Conservation (phyloP, 2,888 invertebrate species). For the Pristionchus entomophagus region DNA sequence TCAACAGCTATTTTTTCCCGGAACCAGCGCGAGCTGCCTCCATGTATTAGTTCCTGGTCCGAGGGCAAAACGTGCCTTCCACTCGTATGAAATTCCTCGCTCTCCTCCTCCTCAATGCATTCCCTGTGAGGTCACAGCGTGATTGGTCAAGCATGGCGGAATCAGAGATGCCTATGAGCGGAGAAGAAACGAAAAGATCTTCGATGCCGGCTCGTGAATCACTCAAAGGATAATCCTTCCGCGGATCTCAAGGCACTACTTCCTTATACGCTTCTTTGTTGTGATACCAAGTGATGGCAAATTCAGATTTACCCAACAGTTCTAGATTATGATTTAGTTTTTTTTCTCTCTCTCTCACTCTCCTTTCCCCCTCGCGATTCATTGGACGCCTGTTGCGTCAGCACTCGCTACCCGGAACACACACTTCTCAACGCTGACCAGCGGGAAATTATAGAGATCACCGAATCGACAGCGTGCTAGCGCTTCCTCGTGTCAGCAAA, state of each 20-base stretch:
- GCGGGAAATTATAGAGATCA: too few species aligned
- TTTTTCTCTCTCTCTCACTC: too few species aligned
- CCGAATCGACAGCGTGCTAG: too few species aligned
- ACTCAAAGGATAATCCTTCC: neutral
- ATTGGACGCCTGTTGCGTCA: too few species aligned
- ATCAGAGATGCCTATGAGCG: neutral
- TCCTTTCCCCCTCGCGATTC: too few species aligned
- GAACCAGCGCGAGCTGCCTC: neutral
- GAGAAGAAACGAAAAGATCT: constrained; percentile 10
- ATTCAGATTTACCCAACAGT: too few species aligned
- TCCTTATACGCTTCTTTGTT: neutral
- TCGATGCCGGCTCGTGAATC: neutral
- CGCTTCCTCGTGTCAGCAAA: too few species aligned
- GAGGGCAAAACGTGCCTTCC: neutral
- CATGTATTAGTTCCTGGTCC: neutral
- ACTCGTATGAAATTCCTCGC: constrained; percentile 4
- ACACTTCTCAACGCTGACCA: neutral
- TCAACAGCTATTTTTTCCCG: neutral
- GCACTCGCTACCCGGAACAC: constrained; percentile 17
- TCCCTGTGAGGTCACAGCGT: neutral
- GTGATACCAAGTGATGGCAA: neutral
- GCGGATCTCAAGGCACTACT: neutral
- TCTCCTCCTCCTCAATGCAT: neutral
- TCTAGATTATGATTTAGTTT: too few species aligned
- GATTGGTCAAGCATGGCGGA: neutral